phyloP scores from a whole-genome alignment of 2,113 vertebrate genomes.

The Prionailurus viverrinus region DNA sequence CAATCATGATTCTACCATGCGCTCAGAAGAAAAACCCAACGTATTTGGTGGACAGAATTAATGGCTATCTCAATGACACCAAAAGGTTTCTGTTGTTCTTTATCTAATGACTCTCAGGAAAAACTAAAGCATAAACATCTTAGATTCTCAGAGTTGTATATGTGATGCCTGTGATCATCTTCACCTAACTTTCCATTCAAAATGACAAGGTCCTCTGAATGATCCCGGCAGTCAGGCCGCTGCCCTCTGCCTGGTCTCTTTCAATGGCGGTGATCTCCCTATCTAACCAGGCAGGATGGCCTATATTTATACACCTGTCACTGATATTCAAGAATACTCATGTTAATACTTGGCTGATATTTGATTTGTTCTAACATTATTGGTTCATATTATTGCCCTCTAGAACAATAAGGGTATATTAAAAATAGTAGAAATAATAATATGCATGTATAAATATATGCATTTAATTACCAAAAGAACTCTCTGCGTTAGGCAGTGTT shows the following conservation, averaged over 20 bases:
- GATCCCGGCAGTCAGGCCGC: not conserved
- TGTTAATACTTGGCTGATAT: not conserved
- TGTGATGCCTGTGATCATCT: not conserved
- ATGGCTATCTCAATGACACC: not conserved
- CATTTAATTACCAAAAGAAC: not conserved
- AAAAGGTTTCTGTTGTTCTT: not conserved
- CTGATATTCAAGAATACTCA: not conserved
- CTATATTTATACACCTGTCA: not conserved
- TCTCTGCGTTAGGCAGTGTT: not conserved
- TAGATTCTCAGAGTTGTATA: not conserved
- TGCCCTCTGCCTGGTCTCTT: not conserved
- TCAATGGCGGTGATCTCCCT: not conserved
- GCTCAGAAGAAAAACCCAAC: not conserved
- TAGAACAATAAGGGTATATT: slow-evolving; percentile 45
- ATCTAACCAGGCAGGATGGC: not conserved
- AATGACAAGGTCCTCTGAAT: not conserved
- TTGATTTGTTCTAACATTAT: not conserved
- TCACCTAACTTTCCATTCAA: not conserved
- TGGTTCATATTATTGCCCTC: not conserved
- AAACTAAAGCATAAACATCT: not conserved
- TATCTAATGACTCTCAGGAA: not conserved
- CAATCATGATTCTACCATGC: not conserved
- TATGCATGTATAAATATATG: not conserved
- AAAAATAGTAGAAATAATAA: not conserved
- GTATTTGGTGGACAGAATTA: not conserved